Conservation (phyloP, 2,797 vertebrate species). For the Euthynnus affinis region DNA sequence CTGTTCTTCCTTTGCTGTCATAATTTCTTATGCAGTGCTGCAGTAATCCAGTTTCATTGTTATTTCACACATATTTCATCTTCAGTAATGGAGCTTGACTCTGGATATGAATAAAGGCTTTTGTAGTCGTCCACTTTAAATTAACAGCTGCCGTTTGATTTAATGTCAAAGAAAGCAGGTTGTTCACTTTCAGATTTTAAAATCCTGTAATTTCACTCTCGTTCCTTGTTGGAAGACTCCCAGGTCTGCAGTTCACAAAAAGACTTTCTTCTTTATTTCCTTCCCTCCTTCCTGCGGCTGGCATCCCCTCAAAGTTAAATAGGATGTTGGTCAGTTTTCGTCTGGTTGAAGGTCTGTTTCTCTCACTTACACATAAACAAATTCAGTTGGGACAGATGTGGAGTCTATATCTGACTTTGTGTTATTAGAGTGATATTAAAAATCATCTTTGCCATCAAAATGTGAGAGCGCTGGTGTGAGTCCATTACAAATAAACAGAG, state of each 20-base stretch:
- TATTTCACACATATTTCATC: constrained; percentile 18
- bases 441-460: constrained; percentile 1
- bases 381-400: constrained; percentile 30
- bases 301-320: constrained; percentile 68
- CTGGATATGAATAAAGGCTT: constrained; percentile 34
- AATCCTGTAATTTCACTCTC: constrained; percentile 69
- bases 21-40: not conserved
- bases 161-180: constrained; percentile 49
- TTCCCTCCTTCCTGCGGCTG: constrained; percentile 69
- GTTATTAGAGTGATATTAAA: constrained; percentile 10
- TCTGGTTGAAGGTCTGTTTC: constrained; percentile 36
- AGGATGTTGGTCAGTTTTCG: constrained; percentile 53
- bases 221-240: constrained; percentile 57
- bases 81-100: constrained; percentile 19
- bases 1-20: not conserved
- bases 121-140: constrained; percentile 29
- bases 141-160: constrained; percentile 46
- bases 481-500: not conserved
- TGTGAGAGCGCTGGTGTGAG: not conserved
- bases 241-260: constrained; percentile 63
- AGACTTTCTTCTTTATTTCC: constrained; percentile 70
- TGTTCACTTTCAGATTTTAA: constrained; percentile 32
- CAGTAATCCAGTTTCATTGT: constrained; percentile 15
- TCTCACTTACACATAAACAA: constrained; percentile 19
- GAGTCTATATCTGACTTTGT: constrained; percentile 7